Evolutionary conservation across 2,888 invertebrate species (phyloP).

Genomic region (Diplolepis rosae): DNA sequence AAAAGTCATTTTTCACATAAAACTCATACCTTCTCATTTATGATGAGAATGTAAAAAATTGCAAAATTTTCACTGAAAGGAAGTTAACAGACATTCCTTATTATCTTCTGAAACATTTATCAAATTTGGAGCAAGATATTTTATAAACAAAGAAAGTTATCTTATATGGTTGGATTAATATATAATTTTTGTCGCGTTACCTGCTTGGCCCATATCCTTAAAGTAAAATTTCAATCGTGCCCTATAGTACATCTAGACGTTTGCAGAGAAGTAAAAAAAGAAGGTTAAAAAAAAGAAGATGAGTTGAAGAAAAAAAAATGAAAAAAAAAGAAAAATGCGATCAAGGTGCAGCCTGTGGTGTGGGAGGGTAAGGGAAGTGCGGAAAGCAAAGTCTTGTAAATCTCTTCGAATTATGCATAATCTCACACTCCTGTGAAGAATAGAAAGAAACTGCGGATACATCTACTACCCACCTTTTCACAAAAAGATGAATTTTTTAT

Average conservation of each 20-base stretch:
- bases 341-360: not conserved
- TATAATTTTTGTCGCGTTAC: too few relatives aligned
- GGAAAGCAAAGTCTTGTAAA: constrained; percentile 42
- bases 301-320: constrained; percentile 12
- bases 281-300: constrained; percentile 12
- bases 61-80: too few relatives aligned
- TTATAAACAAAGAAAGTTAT: too few relatives aligned
- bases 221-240: constrained; percentile 22
- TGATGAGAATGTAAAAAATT: too few relatives aligned
- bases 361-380: not conserved
- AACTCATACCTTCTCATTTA: too few relatives aligned
- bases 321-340: constrained; percentile 1
- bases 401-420: constrained; percentile 56
- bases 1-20: too few relatives aligned
- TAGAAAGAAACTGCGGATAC: constrained; percentile 13
- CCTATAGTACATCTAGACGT: not conserved
- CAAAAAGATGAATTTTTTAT: constrained; percentile 5
- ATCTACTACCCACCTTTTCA: constrained; percentile 14
- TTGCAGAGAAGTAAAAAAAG: constrained; percentile 3
- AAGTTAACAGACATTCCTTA: too few relatives aligned
- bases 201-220: too few relatives aligned
- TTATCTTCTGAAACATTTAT: too few relatives aligned
- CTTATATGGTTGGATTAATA: too few relatives aligned
- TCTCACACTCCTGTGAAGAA: constrained; percentile 34
- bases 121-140: too few relatives aligned